phyloP scores from a whole-genome alignment of 2,113 vertebrate genomes.

The Coptodon bakossiorum region DNA sequence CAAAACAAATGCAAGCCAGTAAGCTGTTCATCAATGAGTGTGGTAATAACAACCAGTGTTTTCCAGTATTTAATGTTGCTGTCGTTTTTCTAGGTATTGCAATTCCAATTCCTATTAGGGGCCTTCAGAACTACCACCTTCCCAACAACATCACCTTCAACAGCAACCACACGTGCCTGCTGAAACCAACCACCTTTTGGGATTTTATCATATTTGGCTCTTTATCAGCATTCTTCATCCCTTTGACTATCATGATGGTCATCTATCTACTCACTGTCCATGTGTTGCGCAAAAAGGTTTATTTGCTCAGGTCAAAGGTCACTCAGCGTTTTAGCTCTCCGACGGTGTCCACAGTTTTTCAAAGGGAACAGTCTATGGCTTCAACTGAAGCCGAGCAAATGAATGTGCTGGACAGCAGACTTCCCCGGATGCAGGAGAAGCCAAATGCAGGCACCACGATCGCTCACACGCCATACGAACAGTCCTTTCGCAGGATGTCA shows the following conservation, averaged over 20 bases:
- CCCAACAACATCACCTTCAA: constrained; percentile 72
- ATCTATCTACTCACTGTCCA: constrained; percentile 93
- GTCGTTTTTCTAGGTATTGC: constrained; percentile 82
- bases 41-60: background rate
- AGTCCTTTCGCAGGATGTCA: constrained; percentile 76
- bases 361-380: constrained; percentile 67
- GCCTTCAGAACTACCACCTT: constrained; percentile 69
- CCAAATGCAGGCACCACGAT: background rate
- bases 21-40: background rate
- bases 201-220: constrained; percentile 93
- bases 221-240: constrained; percentile 87
- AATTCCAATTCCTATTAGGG: constrained; percentile 89
- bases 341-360: constrained; percentile 82
- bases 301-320: constrained; percentile 80
- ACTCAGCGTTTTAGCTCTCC: constrained; percentile 77
- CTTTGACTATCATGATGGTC: constrained; percentile 92
- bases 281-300: constrained; percentile 86
- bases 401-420: constrained; percentile 68
- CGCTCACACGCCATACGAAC: constrained; percentile 46
- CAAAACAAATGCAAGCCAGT: background rate
- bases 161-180: constrained; percentile 79
- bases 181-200: constrained; percentile 79
- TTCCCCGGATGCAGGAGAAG: constrained; percentile 54
- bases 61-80: background rate
- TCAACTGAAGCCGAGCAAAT: constrained; percentile 72